phyloP scores from a whole-genome alignment of 1,140 invertebrate genomes.

The Diprion similis region DNA sequence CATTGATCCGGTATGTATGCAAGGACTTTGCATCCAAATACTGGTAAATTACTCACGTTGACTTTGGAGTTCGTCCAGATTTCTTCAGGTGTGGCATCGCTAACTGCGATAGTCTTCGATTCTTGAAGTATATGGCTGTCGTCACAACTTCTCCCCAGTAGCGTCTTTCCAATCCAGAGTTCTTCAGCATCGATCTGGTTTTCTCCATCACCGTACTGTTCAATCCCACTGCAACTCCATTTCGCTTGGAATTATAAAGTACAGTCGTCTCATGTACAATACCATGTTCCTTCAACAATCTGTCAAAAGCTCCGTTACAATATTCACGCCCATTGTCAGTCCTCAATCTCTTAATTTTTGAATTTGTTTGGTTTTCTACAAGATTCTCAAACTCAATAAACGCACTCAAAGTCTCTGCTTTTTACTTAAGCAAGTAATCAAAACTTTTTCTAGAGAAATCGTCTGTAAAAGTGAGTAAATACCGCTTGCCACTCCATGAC shows the following conservation, averaged over 20 bases:
- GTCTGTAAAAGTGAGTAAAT: neutral
- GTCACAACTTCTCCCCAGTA: neutral
- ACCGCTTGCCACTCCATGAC: neutral
- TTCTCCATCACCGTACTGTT: neutral
- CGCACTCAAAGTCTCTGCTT: neutral
- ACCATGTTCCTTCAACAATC: too few species aligned
- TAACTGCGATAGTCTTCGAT: neutral
- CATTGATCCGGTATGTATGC: slow-evolving; percentile 1
- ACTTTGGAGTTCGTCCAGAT: neutral
- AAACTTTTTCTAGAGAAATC: neutral
- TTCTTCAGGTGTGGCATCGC: neutral
- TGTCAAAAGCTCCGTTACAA: slow-evolving; percentile 26
- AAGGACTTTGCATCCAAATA: slow-evolving; percentile 29
- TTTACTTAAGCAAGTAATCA: neutral
- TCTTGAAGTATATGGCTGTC: neutral
- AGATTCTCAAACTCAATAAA: slow-evolving; percentile 20
- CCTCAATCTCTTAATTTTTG: slow-evolving; percentile 22
- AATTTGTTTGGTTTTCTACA: slow-evolving; percentile 25
- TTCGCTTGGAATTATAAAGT: slow-evolving; percentile 40
- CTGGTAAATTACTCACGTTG: neutral
- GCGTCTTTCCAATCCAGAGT: neutral
- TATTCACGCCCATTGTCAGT: slow-evolving; percentile 35
- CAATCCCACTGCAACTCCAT: slow-evolving; percentile 42
- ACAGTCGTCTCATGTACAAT: slow-evolving; percentile 34
- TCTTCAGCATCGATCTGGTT: neutral